Evolutionary conservation across 2,113 vertebrate species (phyloP), one percentile per base, ranked within the genome.

Genomic region (Etheostoma cragini): DNA sequence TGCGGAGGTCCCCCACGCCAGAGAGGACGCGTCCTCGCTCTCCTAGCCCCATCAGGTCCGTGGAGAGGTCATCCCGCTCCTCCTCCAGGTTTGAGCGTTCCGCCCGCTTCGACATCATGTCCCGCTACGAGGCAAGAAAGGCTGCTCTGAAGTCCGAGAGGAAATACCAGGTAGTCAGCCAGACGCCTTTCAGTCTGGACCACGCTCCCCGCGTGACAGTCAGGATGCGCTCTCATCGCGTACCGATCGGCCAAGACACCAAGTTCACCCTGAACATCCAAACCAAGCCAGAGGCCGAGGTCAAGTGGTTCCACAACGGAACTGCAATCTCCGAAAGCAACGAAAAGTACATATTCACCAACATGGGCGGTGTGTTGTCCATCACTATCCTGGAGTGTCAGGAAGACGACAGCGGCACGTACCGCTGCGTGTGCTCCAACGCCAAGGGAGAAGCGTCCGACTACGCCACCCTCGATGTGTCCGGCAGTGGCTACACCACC

Each of bases 21-120:
- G 98, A 99, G 87, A 97, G 98, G 89, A 99, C 98, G 30, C 97
- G 98, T n/a, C 98, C 98, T 47, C 97, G 98, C 6, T 99, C 98
- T 75, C 98, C 98, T 66, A 99, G 98, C 83, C 98, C 98, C 12
- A 95, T 98, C 17, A 96, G 96, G 63, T 97, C 98, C n/a, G 96
- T 94, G 64, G 98, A 99, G 87, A 96, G 98, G 75, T 90, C 92
- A 2, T 95, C 95, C 15, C 94, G 94, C 76, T 99, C 98, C 0
- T 97, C 98, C 68, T 99, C 98, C 4, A 96, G 97, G 81, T 98
- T 99, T 93, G 98, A 99, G 91, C 96, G 98, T 49, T 97, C 98
- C 52, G 97, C 98, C 70, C 96, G 98, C 90, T 99, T 99, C 94
- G 98, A 99, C 90, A 99, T 99, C 82, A 99, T 99, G 94, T 99